Base-by-base conservation (phyloP, 2,113 vertebrate genomes). In the Lepus americanus region DNA sequence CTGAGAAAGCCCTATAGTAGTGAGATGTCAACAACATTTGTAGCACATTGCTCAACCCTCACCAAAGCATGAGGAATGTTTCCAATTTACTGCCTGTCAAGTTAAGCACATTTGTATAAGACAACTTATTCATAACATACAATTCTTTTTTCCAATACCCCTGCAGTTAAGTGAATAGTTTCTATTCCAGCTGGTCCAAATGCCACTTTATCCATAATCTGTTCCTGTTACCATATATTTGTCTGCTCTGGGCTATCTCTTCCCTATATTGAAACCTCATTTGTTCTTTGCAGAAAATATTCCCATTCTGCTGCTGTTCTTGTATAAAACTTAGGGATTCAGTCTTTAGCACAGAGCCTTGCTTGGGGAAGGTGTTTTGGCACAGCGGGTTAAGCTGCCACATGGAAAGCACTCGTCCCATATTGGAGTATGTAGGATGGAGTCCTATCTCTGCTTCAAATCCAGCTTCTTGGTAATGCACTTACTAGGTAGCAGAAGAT, bases 121-220 rank as follows among this genome's bases (percentile, higher is more conserved):
- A 80, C 61, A 89, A 74, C 70, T 92, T 92, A 74, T 53, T 96
- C 59, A 49, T 94, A 84, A 92, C 39, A 86, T n/a, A n/a, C 2
- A 88, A 87, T 89, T 70, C 31, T 87, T 69, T 77, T 59, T 95
- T 80, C 53, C 16, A 31, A 13, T 6, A 27, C n/a, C 10, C 12
- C 9, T 67, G 9, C 10, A 17, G 19, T 64, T 69, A 83, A 89
- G 36, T 63, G 67, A 90, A n/a, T 44, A 49, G 14, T 89, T 96
- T 77, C 59, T 84, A 2, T n/a, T 80, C 67, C 51, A 86, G 51
- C 7, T 61, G 31, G 51, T 49, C 10, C n/a, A 4, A 63, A 27
- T 80, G 53, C 67, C 16, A 82, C 44, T 67, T 36, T 23, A 39
- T 74, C 19, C n/a, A 44, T 27, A 77, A 22, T 77, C 16, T 55